A percentile compares a stretch with the other conserved stretches of the same genome.
Evolutionary conservation across 2,113 vertebrate genomes (phyloP).

Genomic region (Colius striatus): DNA sequence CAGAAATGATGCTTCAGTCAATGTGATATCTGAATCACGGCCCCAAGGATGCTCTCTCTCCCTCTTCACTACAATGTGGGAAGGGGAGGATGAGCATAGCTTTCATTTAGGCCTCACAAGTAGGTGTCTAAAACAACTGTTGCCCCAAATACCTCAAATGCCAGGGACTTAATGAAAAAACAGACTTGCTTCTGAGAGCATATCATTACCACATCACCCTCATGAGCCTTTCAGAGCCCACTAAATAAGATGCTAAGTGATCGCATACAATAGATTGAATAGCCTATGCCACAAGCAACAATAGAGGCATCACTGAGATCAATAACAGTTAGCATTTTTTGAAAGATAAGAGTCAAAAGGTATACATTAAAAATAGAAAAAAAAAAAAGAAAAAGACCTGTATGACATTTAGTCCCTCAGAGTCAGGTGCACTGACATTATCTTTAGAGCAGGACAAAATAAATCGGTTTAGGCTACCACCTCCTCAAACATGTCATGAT

Average conservation of each 20-base stretch:
- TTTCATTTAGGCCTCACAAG: not conserved
- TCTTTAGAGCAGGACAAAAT: not conserved
- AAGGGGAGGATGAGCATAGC: not conserved
- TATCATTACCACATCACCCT: not conserved
- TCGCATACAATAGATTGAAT: not conserved
- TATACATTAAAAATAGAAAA: not conserved
- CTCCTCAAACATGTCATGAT: not conserved
- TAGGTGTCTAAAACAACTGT: not conserved
- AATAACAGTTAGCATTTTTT: not conserved
- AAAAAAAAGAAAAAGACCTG: not conserved
- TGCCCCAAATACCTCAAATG: not conserved
- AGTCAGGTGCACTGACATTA: not conserved
- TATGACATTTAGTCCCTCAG: not conserved
- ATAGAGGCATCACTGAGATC: not conserved
- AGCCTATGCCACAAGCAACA: not conserved
- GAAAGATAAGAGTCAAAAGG: not conserved
- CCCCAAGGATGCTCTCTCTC: not conserved
- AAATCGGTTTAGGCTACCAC: not conserved
- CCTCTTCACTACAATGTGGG: not conserved
- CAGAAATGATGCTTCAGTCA: not conserved
- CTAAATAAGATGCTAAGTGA: not conserved
- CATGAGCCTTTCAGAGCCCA: not conserved
- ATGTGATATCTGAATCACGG: not conserved
- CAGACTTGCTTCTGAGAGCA: accelerated
- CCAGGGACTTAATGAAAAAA: not conserved